phyloP scores from a whole-genome alignment of 64 coral and sea anemone genomes.

The Exaiptasia diaphana region DNA sequence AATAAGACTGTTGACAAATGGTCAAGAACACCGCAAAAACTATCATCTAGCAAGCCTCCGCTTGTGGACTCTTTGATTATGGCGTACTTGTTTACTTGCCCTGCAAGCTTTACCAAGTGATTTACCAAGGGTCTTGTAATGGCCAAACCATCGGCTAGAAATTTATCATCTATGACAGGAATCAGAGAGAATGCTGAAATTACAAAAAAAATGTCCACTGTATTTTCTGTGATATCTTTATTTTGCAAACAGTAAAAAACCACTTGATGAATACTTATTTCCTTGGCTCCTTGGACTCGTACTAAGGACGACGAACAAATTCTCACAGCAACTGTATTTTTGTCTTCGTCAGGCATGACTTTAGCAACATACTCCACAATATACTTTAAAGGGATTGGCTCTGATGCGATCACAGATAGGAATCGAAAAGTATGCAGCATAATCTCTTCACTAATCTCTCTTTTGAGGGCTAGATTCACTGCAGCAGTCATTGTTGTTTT shows the following conservation, averaged over 20 bases:
- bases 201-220: too few species aligned
- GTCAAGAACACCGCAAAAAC: too few species aligned
- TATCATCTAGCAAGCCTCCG: too few species aligned
- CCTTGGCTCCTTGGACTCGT: not conserved
- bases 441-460: not conserved
- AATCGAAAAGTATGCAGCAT: constrained; percentile 28
- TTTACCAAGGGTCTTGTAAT: not conserved
- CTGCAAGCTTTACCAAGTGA: not conserved
- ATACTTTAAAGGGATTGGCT: constrained; percentile 41
- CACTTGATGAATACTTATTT: constrained; percentile 32
- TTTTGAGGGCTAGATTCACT: constrained; percentile 28
- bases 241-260: not conserved
- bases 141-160: not conserved
- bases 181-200: too few species aligned
- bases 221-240: not conserved
- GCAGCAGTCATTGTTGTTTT: constrained; percentile 38
- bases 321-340: constrained; percentile 3
- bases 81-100: too few species aligned
- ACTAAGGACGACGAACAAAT: constrained; percentile 30
- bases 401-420: constrained; percentile 34
- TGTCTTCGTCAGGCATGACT: not conserved
- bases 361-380: constrained; percentile 17
- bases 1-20: too few species aligned
- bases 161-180: too few species aligned
- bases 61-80: too few species aligned